A percentile compares a stretch with the other conserved stretches of the same genome.
These are phyloP conservation scores for Danionella dracula DNA, from an alignment of 2,797 vertebrate species.

Conservation along the genomic window DNA sequence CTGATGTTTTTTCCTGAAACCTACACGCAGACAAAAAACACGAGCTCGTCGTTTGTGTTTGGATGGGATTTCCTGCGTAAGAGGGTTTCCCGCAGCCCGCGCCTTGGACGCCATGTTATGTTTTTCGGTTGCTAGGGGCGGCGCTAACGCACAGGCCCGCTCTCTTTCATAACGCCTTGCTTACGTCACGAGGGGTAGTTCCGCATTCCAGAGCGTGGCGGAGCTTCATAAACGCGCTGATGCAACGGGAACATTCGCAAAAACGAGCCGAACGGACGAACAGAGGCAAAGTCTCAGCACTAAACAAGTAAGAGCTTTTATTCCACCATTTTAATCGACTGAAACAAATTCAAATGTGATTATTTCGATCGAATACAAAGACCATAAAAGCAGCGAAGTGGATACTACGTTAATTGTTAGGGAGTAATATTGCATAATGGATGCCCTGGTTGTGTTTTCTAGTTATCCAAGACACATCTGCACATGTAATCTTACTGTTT, in stretches of 20 bases:
- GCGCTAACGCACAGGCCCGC: neutral
- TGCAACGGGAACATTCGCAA: conserved; percentile 75
- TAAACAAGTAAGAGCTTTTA: conserved; percentile 17
- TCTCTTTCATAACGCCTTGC: conserved; percentile 58
- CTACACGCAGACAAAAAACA: too few relatives aligned
- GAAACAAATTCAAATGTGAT: neutral
- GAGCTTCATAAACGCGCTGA: conserved; percentile 89
- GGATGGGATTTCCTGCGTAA: conserved; percentile 12
- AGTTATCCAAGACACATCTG: too few relatives aligned
- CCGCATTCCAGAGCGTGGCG: conserved; percentile 86
- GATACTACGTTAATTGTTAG: neutral
- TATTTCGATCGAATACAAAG: neutral
- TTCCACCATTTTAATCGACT: neutral
- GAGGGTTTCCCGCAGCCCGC: neutral
- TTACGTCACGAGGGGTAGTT: conserved; percentile 82
- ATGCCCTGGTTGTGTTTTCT: neutral
- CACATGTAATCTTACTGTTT: too few relatives aligned
- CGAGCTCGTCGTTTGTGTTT: neutral
- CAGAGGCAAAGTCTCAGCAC: neutral
- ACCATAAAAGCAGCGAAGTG: neutral
- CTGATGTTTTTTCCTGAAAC: neutral
- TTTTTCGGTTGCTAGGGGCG: conserved; percentile 42
- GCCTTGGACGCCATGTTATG: conserved; percentile 13
- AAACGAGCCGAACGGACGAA: conserved; percentile 10
- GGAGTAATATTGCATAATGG: neutral